Base-by-base conservation (phyloP, 2,113 vertebrate species). In the Neodon shergylaensis region DNA sequence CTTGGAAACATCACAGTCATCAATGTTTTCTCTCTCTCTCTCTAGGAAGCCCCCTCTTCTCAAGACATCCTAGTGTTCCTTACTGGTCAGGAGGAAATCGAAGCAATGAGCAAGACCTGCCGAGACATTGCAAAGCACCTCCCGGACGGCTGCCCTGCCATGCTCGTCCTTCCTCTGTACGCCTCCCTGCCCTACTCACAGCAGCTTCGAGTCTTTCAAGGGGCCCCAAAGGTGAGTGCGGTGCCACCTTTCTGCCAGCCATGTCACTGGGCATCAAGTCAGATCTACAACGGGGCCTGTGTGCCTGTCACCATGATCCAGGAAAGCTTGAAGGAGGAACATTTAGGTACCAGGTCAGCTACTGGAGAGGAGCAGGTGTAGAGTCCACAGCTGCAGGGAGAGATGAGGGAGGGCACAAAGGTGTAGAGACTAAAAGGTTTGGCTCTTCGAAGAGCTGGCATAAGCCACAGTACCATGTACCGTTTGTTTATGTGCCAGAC, bases 81-180 rank as follows among this genome's bases (percentile, higher is more conserved):
- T 98, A 99, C 99, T 0, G 99, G 99, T 52, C 99, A 99, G 98
- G 99, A 99, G 97, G 99, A 99, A 98, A 99, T 99, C 0, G 99
- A 99, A 98, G 99, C 99, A 5, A 99, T 99, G 98, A 99, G 99
- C 54, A 99, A 99, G 98, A 99, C 99, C 3, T 99, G 99, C 70
- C 98, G 99, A 73, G 99, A 99, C 89, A 99, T 99, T 21, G 97
- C 99, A 22, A 99, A 99, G 93, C 99, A 99, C 68, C 99, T 99
- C 28, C 99, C 99, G 0, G 99, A 99, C 0, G 97, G 98, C 97
- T 99, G 99, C 76, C 98, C 99, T 0, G 96, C 98, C 3, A 99
- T 99, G 99, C 66, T 98, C 0, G 99, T 99, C 66, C 98, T 99
- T 95, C 99, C 99, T 5, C 98, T 99, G 42, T 99, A 99, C 1